Conservation (phyloP, 1,140 invertebrate species). For the Rhopalosiphum maidis region DNA sequence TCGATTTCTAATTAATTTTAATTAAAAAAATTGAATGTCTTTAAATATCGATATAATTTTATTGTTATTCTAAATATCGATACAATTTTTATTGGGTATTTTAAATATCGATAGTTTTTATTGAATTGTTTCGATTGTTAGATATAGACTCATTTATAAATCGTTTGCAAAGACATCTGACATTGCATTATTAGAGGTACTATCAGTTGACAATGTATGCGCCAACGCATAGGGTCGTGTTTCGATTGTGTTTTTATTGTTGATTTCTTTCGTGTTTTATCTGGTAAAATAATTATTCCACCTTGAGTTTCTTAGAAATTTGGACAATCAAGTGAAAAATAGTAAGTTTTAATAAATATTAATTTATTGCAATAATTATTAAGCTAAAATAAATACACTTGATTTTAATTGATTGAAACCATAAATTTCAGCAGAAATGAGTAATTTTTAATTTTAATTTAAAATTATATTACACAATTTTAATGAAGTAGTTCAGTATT, state of each 20-base stretch:
- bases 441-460: not conserved
- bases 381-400: not conserved
- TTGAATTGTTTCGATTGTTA: conserved; percentile 44
- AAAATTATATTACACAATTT: not conserved
- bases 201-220: conserved; percentile 22
- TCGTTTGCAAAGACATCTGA: conserved; percentile 15
- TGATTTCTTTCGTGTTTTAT: conserved; percentile 6
- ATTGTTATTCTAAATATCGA: not conserved
- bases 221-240: not conserved
- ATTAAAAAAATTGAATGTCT: not conserved
- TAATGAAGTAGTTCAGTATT: not conserved
- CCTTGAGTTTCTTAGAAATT: not conserved
- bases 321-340: not conserved
- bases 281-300: conserved; percentile 14
- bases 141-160: conserved; percentile 13
- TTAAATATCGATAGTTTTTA: conserved; percentile 22
- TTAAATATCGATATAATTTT: not conserved
- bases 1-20: not conserved
- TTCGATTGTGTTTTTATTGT: not conserved
- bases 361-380: not conserved
- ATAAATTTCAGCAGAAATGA: not conserved
- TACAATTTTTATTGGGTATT: not conserved
- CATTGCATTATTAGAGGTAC: not conserved
- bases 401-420: not conserved
- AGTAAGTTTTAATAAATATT: conserved; percentile 12